Evolutionary conservation across 1,140 invertebrate species (phyloP).

Genomic region (Agrilus planipennis): DNA sequence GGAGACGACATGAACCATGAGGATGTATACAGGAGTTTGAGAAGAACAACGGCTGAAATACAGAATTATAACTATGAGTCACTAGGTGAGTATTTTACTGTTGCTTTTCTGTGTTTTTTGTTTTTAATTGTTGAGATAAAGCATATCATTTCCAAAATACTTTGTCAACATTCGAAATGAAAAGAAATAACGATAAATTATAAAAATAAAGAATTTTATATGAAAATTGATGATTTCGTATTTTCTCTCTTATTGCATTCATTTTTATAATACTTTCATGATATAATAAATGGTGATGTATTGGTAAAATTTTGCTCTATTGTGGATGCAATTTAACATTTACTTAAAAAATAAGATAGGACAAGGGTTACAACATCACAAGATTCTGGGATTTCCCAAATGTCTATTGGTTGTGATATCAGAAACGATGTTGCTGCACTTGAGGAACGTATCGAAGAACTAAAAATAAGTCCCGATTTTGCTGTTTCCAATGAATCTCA

Average conservation of each 20-base stretch:
- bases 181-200: not conserved
- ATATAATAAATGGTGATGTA: too few species aligned
- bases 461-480: slow-evolving; percentile 23
- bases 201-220: not conserved
- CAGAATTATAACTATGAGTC: slow-evolving; percentile 71
- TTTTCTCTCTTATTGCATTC: not conserved
- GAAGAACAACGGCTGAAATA: slow-evolving; percentile 87
- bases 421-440: slow-evolving; percentile 38
- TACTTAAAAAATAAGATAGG: slow-evolving; percentile 45
- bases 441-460: slow-evolving; percentile 43
- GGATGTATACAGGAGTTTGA: slow-evolving; percentile 76
- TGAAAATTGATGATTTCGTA: not conserved
- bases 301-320: too few species aligned
- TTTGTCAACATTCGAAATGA: not conserved
- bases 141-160: not conserved
- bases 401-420: slow-evolving; percentile 44
- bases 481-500: slow-evolving; percentile 14
- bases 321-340: too few species aligned
- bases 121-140: not conserved
- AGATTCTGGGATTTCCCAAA: slow-evolving; percentile 80
- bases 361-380: slow-evolving; percentile 73
- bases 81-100: slow-evolving; percentile 19
- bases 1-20: slow-evolving; percentile 68
- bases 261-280: not conserved
- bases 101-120: not conserved